Base-by-base conservation (phyloP, 2,888 invertebrate genomes). In the Thymelicus lineola region DNA sequence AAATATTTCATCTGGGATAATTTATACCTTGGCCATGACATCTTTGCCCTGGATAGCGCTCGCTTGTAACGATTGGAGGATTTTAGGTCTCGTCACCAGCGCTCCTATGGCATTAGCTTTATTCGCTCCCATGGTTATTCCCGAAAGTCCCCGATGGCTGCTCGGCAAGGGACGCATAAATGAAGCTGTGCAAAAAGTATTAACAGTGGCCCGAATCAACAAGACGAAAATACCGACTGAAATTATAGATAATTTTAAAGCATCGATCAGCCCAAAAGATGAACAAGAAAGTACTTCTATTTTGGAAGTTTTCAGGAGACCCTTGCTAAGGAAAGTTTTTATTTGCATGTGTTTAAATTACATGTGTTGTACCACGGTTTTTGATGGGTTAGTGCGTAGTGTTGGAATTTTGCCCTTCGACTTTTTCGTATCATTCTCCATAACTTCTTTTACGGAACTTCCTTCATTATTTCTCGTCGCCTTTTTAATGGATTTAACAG, bases 111-210 rank as follows among this genome's bases (percentile, higher is more conserved):
- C 76, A 0, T 68, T 87, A 9, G 74, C 85, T 4, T 14, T 90
- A 46, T 42, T 89, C 1, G 79, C 87, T 7, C 87, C 86, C 9
- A 79, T 87, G 17, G 50, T 88, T 36, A 77, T 90, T 46, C 89
- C 89, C 0, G 90, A 91, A 75, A 91, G 91, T 72, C 87, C 90
- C 10, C 81, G 87, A 60, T 91, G 90, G 90, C 73, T 89, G 6
- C 72, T 90, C 4, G 83, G 87, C 10, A 87, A 85, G 71, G 88
- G 87, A 10, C 80, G 85, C 15, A 72, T 86, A 1, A 81, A 90
- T 35, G 86, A 89, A 4, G 83, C 90, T 2, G 71, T 89, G 0
- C 72, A 80, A 0, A 89, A 84, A 76, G 75, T 87, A 7, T 60
- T 82, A 17, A 78, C 66, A 12, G 86, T 90, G 14, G 85, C 82